Conservation (phyloP, 2,797 vertebrate genomes). For the Microhierax caerulescens region DNA sequence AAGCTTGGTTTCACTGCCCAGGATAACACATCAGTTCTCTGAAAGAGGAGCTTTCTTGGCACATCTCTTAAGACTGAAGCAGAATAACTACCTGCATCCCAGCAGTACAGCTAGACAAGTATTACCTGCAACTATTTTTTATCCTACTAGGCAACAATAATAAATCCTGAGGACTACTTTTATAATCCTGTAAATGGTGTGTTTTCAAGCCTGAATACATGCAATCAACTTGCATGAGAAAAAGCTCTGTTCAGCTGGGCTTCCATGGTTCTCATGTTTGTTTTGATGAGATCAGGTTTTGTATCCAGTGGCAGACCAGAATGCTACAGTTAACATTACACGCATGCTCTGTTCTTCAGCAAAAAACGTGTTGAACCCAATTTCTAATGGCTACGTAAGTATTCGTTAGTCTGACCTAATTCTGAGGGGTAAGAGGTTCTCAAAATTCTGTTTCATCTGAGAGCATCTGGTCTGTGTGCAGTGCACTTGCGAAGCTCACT, state of each 20-base stretch:
- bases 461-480: conserved; percentile 59
- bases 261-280: not conserved
- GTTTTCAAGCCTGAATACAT: not conserved
- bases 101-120: not conserved
- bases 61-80: not conserved
- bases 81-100: not conserved
- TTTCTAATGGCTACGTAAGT: not conserved
- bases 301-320: conserved; percentile 22
- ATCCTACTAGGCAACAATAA: not conserved
- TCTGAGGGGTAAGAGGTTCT: not conserved
- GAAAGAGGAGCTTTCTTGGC: too few relatives aligned
- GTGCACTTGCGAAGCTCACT: conserved; percentile 51
- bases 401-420: not conserved
- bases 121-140: not conserved
- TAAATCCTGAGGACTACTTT: not conserved
- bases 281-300: conserved; percentile 31
- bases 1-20: not conserved
- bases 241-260: not conserved
- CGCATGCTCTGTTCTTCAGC: not conserved
- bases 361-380: not conserved
- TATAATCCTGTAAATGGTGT: not conserved
- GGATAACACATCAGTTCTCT: not conserved
- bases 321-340: not conserved
- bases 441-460: conserved; percentile 50
- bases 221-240: not conserved